phyloP scores from a whole-genome alignment of 2,888 invertebrate species.

The Cremastinae sp. region DNA sequence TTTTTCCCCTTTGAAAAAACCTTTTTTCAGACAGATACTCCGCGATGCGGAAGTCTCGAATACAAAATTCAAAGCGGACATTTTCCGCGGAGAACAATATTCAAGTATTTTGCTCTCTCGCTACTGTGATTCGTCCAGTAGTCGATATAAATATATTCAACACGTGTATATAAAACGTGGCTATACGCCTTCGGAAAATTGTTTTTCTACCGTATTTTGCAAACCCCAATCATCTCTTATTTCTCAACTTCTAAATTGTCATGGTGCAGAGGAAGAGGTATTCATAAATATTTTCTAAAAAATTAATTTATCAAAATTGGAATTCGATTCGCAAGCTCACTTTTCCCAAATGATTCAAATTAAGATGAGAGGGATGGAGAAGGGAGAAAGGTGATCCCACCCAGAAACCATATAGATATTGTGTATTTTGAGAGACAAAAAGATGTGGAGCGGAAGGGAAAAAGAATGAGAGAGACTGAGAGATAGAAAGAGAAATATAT shows the following conservation, averaged over 20 bases:
- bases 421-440: too few relatives aligned
- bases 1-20: conserved; percentile 15
- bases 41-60: conserved; percentile 38
- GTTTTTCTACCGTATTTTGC: neutral
- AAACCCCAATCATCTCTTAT: conserved; percentile 5
- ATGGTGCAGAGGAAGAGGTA: too few relatives aligned
- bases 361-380: conserved; percentile 25
- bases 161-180: neutral
- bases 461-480: too few relatives aligned
- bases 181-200: neutral
- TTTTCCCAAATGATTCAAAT: conserved; percentile 39
- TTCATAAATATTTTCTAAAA: too few relatives aligned
- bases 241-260: neutral
- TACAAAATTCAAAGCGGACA: neutral
- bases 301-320: neutral
- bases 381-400: too few relatives aligned
- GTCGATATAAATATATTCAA: neutral
- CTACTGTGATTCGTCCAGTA: neutral
- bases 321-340: conserved; percentile 32
- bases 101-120: neutral
- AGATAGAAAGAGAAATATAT: too few relatives aligned
- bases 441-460: too few relatives aligned
- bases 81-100: conserved; percentile 9
- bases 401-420: too few relatives aligned
- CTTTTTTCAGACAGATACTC: conserved; percentile 23